Percentiles rank a stretch among this genome's conserved stretches.
phyloP scores from a whole-genome alignment of 2,113 vertebrate genomes.

The Protobothrops mucrosquamatus region DNA sequence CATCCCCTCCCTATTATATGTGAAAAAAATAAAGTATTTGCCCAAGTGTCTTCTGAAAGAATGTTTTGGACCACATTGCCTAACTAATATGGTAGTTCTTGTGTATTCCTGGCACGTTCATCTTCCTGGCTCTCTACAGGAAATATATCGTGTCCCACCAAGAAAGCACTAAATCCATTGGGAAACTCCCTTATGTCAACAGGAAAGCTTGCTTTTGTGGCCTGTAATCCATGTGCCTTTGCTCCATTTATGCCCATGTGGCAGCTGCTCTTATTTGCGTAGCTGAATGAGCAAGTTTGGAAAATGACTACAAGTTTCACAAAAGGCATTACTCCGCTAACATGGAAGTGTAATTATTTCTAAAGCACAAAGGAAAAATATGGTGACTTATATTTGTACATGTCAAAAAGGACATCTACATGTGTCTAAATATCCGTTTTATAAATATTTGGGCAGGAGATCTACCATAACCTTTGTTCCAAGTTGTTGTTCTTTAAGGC shows the following conservation, averaged over 20 bases:
- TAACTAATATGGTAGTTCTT: neutral
- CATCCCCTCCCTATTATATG: neutral
- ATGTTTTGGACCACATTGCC: neutral
- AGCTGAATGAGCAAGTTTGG: neutral
- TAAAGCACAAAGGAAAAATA: neutral
- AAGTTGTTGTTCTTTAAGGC: neutral
- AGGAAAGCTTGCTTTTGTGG: neutral
- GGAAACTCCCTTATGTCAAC: neutral
- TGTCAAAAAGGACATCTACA: neutral
- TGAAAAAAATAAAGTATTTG: neutral
- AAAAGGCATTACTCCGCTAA: neutral
- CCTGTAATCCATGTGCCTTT: neutral
- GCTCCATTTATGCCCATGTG: neutral
- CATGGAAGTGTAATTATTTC: neutral
- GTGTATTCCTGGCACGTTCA: neutral
- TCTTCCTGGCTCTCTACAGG: neutral
- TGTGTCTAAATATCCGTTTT: neutral
- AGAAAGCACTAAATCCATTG: neutral
- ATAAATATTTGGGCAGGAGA: neutral
- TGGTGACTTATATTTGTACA: neutral
- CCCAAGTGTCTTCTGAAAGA: neutral
- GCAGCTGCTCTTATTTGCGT: neutral
- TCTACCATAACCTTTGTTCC: neutral
- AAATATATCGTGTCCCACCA: neutral
- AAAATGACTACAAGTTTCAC: neutral